Evolutionary conservation across 2,888 invertebrate genomes (phyloP).

Genomic region (Unio delphinus): DNA sequence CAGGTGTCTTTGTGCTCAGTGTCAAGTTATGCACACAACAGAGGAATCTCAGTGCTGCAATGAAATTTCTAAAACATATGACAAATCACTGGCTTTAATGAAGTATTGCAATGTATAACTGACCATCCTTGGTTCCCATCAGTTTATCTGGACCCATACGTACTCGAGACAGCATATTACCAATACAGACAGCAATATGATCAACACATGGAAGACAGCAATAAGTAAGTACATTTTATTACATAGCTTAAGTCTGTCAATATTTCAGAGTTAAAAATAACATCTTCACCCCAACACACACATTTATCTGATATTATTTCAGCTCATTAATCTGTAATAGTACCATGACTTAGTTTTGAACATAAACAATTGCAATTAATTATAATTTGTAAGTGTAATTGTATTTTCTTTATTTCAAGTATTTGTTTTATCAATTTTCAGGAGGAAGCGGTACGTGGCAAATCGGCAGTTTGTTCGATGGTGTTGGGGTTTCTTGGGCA

Average conservation of each 20-base stretch:
- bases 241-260: no score
- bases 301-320: no score
- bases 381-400: no score
- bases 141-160: conserved; percentile 13
- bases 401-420: no score
- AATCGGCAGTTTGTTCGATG: conserved; percentile 5
- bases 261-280: no score
- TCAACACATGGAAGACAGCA: background rate
- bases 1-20: background rate
- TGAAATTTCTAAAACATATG: background rate
- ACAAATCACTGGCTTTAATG: background rate
- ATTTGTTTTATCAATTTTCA: background rate
- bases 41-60: conserved; percentile 2
- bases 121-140: conserved; percentile 11
- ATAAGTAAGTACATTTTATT: background rate
- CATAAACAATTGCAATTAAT: no score
- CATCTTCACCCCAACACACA: no score
- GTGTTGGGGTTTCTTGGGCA: conserved; percentile 7
- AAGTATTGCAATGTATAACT: conserved; percentile 4
- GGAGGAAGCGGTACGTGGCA: background rate
- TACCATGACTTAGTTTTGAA: no score
- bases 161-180: conserved; percentile 14
- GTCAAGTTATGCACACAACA: conserved; percentile 4
- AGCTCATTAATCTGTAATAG: no score
- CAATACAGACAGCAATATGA: conserved; percentile 5